Base-by-base conservation (phyloP, 2,113 vertebrate genomes). In the Hippocampus comes region DNA sequence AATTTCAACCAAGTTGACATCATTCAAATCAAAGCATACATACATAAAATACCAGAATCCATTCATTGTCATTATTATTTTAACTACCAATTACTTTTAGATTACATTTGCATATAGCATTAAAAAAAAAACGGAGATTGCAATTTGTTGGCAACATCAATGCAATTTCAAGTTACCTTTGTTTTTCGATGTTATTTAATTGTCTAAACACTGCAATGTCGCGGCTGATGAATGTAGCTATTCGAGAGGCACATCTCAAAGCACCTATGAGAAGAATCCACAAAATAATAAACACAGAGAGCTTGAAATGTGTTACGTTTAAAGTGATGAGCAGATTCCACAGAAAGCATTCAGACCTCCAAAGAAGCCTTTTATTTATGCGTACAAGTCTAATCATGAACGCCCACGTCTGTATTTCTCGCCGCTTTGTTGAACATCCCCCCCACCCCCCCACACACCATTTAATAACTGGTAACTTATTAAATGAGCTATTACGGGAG, bases 401-500 rank as follows among this genome's bases (percentile, higher is more conserved):
- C 18, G 8, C 43, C 56, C 17, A 23, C 11, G 23, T 72, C 21
- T 63, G 43, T 34, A 55, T 72, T 70, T 56, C 20, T 49, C 3
- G 20, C 73, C 51, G 61, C 27, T 65, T 66, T 61, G 30, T 78
- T 34, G 65, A 18, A 59, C 49, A 3, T 23, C 60, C 34, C 49
- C 43, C 70, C 2, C 43, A 12, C 1, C 1, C 69, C 68, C 34
- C 72, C 1, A 34, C n/a, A 74, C 1, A 27, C n/a, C 51, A 14
- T 51, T 41, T 25, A n/a, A 76, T 67, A 71, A 74, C 70, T 63
- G 72, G 5, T 30, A 27, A 38, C 34, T 65, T 69, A 68, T 68
- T 72, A 66, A 75, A 74, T 67, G 57, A 48, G 68, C 75, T 63
- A 79, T 78, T 68, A 77, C 43, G 61, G 78, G 59, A 25, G 27